phyloP scores from a whole-genome alignment of 2,888 invertebrate genomes.

The Ferrisia virgata region DNA sequence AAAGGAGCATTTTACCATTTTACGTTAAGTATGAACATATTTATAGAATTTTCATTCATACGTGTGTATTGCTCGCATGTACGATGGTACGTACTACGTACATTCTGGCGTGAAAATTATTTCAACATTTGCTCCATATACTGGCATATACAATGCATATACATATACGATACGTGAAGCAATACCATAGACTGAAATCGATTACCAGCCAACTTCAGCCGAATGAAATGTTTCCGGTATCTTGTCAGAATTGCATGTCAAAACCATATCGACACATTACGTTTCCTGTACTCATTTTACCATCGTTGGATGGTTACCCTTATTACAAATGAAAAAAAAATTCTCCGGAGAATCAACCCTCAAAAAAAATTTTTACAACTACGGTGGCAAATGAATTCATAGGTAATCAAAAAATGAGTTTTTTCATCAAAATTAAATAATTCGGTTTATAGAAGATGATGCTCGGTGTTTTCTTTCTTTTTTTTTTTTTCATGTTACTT shows the following conservation, averaged over 20 bases:
- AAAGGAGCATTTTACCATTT: not conserved
- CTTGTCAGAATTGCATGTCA: slow-evolving; percentile 4
- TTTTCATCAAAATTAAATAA: not conserved
- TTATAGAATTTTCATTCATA: not conserved
- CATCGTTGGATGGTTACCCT: not conserved
- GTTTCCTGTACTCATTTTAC: not conserved
- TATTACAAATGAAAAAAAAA: not conserved
- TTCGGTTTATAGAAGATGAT: not conserved
- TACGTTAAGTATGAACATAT: too few species aligned
- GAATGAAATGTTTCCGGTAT: slow-evolving; percentile 10
- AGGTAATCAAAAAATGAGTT: not conserved
- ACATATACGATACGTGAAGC: too few species aligned
- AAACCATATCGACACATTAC: slow-evolving; percentile 9
- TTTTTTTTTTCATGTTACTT: not conserved
- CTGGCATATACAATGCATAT: not conserved
- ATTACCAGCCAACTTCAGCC: not conserved
- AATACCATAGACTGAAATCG: not conserved
- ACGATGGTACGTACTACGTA: not conserved
- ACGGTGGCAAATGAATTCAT: too few species aligned
- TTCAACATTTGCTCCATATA: not conserved
- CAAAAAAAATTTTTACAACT: not conserved
- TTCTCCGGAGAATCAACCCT: not conserved
- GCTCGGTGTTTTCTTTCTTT: too few species aligned
- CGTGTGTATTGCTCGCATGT: not conserved
- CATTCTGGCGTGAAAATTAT: not conserved